phyloP scores from a whole-genome alignment of 2,113 vertebrate genomes.

The Isichthys henryi region DNA sequence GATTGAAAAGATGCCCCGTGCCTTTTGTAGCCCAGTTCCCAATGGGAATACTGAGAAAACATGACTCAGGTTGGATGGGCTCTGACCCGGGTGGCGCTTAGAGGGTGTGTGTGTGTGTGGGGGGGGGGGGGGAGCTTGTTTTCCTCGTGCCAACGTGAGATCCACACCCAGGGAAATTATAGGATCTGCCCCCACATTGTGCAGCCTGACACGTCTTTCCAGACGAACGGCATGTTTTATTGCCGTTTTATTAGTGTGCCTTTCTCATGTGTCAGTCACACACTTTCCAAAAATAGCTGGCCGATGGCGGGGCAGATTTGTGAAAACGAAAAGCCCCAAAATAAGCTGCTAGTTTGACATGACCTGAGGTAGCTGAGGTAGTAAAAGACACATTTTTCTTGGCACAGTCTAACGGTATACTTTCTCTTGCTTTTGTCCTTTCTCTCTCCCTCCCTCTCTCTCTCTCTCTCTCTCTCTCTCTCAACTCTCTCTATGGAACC shows the following conservation, averaged over 20 bases:
- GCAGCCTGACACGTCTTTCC: slow-evolving; percentile 27
- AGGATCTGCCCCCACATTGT: slow-evolving; percentile 38
- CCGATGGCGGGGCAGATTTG: slow-evolving; percentile 48
- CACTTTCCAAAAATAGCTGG: slow-evolving; percentile 60
- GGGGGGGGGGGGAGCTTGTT: background rate
- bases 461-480: background rate
- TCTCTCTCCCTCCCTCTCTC: background rate
- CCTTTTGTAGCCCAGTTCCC: background rate
- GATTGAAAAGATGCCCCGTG: background rate
- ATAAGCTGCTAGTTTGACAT: slow-evolving; percentile 54
- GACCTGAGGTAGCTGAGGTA: slow-evolving; percentile 55
- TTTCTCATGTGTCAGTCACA: slow-evolving; percentile 53
- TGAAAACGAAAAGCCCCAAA: slow-evolving; percentile 61
- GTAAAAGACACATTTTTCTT: slow-evolving; percentile 47
- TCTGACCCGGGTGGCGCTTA: background rate
- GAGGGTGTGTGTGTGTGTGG: background rate
- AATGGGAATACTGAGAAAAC: background rate
- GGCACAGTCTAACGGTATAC: slow-evolving; percentile 12
- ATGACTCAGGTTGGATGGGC: background rate
- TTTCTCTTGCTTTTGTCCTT: background rate
- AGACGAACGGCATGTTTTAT: slow-evolving; percentile 36
- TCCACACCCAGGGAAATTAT: slow-evolving; percentile 24
- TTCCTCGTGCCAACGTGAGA: background rate
- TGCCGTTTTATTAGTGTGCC: slow-evolving; percentile 58
- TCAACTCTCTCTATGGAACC: slow-evolving; percentile 40